Evolutionary conservation across 2,113 vertebrate genomes (phyloP).

Genomic region (Gambusia affinis): DNA sequence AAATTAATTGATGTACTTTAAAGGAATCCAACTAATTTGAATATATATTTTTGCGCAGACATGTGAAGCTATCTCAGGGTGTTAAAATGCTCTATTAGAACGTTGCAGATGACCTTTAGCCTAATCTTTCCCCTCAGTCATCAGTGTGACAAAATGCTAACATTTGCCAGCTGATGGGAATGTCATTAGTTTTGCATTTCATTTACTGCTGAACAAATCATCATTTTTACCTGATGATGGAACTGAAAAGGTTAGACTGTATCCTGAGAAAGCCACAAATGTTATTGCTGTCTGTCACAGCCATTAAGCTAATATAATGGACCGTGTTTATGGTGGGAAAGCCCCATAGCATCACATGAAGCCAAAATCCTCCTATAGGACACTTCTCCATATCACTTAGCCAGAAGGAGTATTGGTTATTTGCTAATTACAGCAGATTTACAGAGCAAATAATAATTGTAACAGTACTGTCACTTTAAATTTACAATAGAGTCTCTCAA

Average conservation of each 20-base stretch:
- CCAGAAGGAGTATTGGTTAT: neutral
- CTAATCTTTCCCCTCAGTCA: too few species aligned
- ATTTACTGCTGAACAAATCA: neutral
- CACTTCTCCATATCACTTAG: neutral
- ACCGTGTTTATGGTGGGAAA: neutral
- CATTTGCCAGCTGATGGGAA: neutral
- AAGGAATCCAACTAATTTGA: too few species aligned
- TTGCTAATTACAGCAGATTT: neutral
- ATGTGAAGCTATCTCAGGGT: too few species aligned
- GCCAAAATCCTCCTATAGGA: neutral
- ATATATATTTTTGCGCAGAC: too few species aligned
- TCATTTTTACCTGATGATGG: neutral
- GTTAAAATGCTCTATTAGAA: too few species aligned
- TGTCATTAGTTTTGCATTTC: neutral
- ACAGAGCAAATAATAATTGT: too few species aligned
- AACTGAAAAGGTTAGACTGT: neutral
- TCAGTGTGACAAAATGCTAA: neutral
- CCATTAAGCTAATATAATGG: neutral
- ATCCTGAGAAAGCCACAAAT: neutral
- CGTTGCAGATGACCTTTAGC: too few species aligned
- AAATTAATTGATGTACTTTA: too few species aligned
- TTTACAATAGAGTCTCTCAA: neutral
- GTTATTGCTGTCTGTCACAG: neutral
- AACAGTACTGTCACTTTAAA: too few species aligned
- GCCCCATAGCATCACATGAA: neutral